These are phyloP conservation scores for Orchestia grillus DNA, from an alignment of 1,140 invertebrate genomes.

Conservation along the genomic window DNA sequence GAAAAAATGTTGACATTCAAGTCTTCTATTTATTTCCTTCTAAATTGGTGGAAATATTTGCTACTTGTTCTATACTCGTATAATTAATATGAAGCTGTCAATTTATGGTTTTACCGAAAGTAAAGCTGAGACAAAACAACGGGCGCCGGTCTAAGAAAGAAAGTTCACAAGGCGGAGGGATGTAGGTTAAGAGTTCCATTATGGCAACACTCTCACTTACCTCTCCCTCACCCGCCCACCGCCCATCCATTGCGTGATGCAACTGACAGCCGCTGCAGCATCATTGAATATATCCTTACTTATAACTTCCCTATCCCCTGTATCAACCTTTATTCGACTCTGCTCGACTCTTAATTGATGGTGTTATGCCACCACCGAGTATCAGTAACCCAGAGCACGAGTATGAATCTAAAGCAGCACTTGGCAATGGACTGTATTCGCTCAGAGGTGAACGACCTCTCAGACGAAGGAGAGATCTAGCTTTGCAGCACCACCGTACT, in stretches of 20 bases:
- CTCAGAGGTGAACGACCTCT: neutral
- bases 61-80: neutral
- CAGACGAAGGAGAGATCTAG: neutral
- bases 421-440: neutral
- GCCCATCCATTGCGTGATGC: neutral
- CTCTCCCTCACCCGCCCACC: neutral
- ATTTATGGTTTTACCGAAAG: neutral
- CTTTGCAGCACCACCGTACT: neutral
- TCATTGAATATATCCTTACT: neutral
- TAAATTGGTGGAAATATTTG: neutral
- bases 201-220: conserved; percentile 36
- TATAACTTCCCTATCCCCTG: neutral
- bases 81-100: neutral
- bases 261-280: neutral
- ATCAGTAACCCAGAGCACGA: neutral
- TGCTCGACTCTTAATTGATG: neutral
- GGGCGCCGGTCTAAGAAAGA: neutral
- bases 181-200: conserved; percentile 22
- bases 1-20: neutral
- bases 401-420: neutral
- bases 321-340: neutral
- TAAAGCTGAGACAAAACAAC: neutral
- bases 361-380: neutral
- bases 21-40: neutral
- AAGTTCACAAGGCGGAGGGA: neutral